phyloP scores from a whole-genome alignment of 2,113 vertebrate genomes.

The Nyctibius bracteatus region DNA sequence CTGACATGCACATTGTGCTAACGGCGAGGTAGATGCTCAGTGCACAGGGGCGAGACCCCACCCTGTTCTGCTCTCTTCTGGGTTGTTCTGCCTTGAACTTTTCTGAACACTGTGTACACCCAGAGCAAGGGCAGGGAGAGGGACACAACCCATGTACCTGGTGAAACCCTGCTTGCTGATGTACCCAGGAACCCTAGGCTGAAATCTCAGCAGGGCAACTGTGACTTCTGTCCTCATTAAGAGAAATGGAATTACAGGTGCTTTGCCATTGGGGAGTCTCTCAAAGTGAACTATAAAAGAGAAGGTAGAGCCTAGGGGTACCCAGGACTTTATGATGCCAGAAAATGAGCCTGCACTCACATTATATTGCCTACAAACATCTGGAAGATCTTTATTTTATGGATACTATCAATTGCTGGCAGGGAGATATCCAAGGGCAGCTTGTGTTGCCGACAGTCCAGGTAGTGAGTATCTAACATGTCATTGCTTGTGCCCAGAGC shows the following conservation, averaged over 20 bases:
- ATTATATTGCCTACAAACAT: neutral
- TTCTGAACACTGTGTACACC: neutral
- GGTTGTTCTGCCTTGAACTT: neutral
- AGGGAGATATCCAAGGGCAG: neutral
- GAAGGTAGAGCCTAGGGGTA: neutral
- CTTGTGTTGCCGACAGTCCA: neutral
- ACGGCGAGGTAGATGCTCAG: accelerated
- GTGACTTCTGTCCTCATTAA: neutral
- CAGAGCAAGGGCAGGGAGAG: neutral
- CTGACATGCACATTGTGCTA: neutral
- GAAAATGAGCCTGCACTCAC: neutral
- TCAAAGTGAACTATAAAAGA: neutral
- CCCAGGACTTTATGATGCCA: neutral
- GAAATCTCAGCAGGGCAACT: neutral
- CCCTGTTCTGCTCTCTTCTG: neutral
- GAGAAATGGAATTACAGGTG: neutral
- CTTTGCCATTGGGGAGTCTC: neutral
- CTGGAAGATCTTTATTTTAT: neutral
- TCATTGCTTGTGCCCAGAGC: neutral
- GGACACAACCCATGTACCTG: accelerated
- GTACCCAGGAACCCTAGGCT: neutral
- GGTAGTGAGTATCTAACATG: neutral
- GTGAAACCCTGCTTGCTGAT: neutral
- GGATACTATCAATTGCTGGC: neutral
- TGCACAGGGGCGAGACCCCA: neutral